Conservation (phyloP, 1,140 invertebrate species). For the Hylaeus anthracinus region DNA sequence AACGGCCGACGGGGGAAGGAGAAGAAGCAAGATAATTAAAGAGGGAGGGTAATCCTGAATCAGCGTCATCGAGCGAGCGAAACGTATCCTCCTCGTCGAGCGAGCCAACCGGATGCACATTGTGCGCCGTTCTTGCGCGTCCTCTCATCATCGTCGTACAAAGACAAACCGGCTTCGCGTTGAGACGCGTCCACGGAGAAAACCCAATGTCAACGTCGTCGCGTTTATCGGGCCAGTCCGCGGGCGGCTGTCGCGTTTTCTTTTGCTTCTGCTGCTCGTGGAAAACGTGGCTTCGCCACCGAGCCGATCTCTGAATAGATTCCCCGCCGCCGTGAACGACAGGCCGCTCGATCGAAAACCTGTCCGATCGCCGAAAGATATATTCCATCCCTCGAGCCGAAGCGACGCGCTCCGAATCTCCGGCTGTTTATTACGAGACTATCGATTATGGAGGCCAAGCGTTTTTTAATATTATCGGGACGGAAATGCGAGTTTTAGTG, state of each 20-base stretch:
- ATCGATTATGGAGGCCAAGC: too few relatives aligned
- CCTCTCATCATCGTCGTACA: slow-evolving; percentile 43
- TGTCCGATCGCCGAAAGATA: slow-evolving; percentile 28
- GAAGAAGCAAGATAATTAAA: slow-evolving; percentile 61
- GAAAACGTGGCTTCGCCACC: background rate
- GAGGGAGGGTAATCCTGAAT: slow-evolving; percentile 62
- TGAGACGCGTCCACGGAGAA: slow-evolving; percentile 34
- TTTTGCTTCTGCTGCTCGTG: background rate
- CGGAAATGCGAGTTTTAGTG: too few relatives aligned
- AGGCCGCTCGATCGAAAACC: slow-evolving; percentile 29
- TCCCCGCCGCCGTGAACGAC: background rate
- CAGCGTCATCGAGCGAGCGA: slow-evolving; percentile 58
- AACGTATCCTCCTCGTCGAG: slow-evolving; percentile 55
- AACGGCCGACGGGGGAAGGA: slow-evolving; percentile 40
- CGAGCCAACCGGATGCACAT: slow-evolving; percentile 58
- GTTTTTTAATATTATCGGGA: too few relatives aligned
- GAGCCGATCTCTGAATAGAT: slow-evolving; percentile 26
- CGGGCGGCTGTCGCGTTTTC: slow-evolving; percentile 11
- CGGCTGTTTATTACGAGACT: too few relatives aligned
- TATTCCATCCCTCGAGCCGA: background rate
- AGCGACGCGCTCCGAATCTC: too few relatives aligned
- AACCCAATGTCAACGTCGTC: slow-evolving; percentile 33
- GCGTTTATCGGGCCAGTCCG: slow-evolving; percentile 18
- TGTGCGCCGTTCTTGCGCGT: slow-evolving; percentile 53
- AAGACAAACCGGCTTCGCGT: slow-evolving; percentile 33